Evolutionary conservation across 2,113 vertebrate genomes (phyloP), one percentile per base, ranked within the genome.

Genomic region (Tragelaphus imberbis): DNA sequence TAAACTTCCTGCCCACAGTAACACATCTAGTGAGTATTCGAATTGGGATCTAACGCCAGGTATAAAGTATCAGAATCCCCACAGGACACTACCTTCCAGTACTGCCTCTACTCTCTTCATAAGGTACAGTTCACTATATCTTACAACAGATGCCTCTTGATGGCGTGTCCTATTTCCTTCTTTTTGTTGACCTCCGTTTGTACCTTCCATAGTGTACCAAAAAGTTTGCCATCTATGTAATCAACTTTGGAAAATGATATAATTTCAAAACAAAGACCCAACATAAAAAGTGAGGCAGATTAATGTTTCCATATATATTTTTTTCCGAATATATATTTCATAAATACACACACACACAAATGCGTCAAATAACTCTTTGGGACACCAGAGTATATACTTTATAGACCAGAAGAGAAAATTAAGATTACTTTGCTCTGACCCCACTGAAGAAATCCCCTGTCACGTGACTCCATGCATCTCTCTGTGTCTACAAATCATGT

Each of bases 261-360:
- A 63, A 86, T 51, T 96, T 21, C 28, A 85, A 95, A 94, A 75
- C 71, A 97, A 93, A 88, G 11, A 91, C 59, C n/a, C 68, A 61
- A 77, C 13, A 65, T 65, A 27, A 93, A 89, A 86, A n/a, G 65
- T 63, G 14, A 88, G 27, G 68, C 51, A 81, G 25, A 89, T 40
- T 21, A 63, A 85, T 17, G 19, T 87, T 89, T 92, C 51, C 49
- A 40, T 28, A 44, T 49, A 44, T 47, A 51, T 30, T 8, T 47
- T 7, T 71, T 40, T 40, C 68, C n/a, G 27, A 44, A 77, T 77
- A 77, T 27, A 44, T 77, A 77, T 27, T 27, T 77, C 40, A 77
- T 77, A 77, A 14, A 47, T 25, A 80, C 30, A 55, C 5, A 30
- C 28, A 30, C 30, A 55, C 9, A 47, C 0, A 6, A 19, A 87